Percentiles rank a stretch among this genome's conserved stretches.
These are phyloP conservation scores for Darevskia nairensis DNA, from an alignment of 2,797 vertebrate genomes.

Conservation along the genomic window DNA sequence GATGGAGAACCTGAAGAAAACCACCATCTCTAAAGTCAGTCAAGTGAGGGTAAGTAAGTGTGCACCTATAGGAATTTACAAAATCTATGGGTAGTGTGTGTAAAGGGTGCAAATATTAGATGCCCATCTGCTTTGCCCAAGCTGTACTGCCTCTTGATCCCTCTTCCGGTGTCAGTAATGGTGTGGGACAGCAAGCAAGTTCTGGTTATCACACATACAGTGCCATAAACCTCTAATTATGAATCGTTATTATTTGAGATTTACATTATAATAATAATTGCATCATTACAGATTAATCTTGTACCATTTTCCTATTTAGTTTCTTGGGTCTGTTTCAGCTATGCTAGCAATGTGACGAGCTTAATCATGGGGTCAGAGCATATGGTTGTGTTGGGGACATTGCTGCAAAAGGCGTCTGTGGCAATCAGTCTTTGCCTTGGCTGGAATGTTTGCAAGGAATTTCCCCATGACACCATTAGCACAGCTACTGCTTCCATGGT, in stretches of 20 bases:
- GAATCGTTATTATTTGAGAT: no score
- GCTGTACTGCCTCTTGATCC: neutral
- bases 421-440: neutral
- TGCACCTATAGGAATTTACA: neutral
- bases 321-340: neutral
- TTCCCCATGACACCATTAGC: neutral
- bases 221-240: neutral
- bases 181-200: neutral
- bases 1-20: conserved; percentile 89
- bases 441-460: neutral
- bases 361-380: neutral
- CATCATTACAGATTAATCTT: no score
- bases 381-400: no score
- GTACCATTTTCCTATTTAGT: neutral
- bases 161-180: neutral
- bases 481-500: neutral
- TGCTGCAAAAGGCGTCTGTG: neutral
- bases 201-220: neutral
- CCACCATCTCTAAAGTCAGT: conserved; percentile 89
- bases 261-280: neutral
- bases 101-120: neutral
- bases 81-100: neutral
- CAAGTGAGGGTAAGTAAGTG: conserved; percentile 86
- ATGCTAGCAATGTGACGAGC: neutral
- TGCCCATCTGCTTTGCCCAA: neutral